Percentiles rank a stretch among this genome's conserved stretches.
phyloP scores from a whole-genome alignment of 2,888 invertebrate species.

The Camponotus fellah region DNA sequence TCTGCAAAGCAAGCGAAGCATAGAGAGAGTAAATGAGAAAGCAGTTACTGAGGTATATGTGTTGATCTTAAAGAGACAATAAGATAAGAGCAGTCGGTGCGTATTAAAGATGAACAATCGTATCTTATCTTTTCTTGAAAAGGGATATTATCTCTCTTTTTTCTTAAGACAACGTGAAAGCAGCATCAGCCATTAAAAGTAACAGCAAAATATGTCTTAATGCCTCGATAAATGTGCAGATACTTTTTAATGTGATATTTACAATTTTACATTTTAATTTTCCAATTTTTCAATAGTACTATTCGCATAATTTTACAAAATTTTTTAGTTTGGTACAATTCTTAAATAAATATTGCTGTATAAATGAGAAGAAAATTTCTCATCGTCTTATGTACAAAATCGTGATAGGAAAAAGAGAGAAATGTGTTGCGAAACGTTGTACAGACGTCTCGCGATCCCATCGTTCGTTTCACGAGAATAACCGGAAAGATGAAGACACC shows the following conservation, averaged over 20 bases:
- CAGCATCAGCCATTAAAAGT: background rate
- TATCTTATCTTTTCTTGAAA: background rate
- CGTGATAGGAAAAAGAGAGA: background rate
- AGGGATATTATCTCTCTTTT: background rate
- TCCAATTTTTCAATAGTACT: background rate
- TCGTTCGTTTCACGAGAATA: slow-evolving; percentile 21
- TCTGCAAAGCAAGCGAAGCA: slow-evolving; percentile 18
- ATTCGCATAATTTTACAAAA: background rate
- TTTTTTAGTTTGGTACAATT: no score
- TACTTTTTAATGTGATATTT: background rate
- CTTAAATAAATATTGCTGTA: background rate
- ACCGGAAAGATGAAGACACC: slow-evolving; percentile 45
- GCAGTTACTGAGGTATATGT: slow-evolving; percentile 9
- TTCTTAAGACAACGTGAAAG: background rate
- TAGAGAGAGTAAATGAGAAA: slow-evolving; percentile 30
- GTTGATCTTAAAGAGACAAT: slow-evolving; percentile 39
- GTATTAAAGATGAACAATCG: background rate
- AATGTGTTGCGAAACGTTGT: slow-evolving; percentile 1
- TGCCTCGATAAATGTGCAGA: background rate
- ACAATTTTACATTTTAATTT: background rate
- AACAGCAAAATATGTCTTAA: background rate
- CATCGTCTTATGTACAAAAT: slow-evolving; percentile 14
- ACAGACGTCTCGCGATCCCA: slow-evolving; percentile 16
- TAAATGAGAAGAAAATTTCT: background rate
- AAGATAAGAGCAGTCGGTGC: background rate